Base-by-base conservation (phyloP, 1,140 invertebrate genomes). In the Ephestia elutella region DNA sequence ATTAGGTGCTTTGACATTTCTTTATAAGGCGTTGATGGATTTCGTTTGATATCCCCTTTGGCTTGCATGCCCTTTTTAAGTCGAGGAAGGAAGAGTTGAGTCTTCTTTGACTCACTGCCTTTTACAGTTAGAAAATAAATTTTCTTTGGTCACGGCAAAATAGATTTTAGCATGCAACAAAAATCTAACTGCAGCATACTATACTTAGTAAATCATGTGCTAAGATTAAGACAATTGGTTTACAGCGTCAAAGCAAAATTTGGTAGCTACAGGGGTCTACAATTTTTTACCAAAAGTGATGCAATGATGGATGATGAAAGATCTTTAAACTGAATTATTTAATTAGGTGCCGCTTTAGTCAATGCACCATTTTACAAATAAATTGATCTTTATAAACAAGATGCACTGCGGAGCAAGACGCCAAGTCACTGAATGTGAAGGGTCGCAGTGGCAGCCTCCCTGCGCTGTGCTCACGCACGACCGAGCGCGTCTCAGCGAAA, bases 1-100 rank as follows among this genome's bases (percentile, higher is more conserved):
- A 85, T 87, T 84, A 85, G 84, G 78, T 80, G 79, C 77, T 85
- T 84, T 85, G 82, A 87, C 84, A 84, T 78, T 78, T 75, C 75
- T 78, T 70, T 80, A 69, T 78, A 80, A 73, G 81, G 75, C 69
- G 73, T 62, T 86, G 76, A 82, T 78, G 75, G 77, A 84, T 87
- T 81, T 74, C 68, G 67, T 79, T 81, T 80, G 72, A 80, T 78
- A 74, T 71, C 63, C 69, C 63, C 54, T 66, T 62, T 62, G 59
- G 25, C 28, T 48, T 20, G 21, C 53, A 38, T 55, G 44, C 50
- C 50, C 50, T 53, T 53, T 53, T 50, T 44, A 17, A 25, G 48
- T 35, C 13, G 18, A 56, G 59, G 59, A 56, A 56, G 57, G 50
- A 53, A 53, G 50, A 53, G 50, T 53, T 50, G 21, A 25, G 7